These are phyloP conservation scores for Papilio elwesi DNA, from an alignment of 2,888 invertebrate genomes.

Conservation along the genomic window DNA sequence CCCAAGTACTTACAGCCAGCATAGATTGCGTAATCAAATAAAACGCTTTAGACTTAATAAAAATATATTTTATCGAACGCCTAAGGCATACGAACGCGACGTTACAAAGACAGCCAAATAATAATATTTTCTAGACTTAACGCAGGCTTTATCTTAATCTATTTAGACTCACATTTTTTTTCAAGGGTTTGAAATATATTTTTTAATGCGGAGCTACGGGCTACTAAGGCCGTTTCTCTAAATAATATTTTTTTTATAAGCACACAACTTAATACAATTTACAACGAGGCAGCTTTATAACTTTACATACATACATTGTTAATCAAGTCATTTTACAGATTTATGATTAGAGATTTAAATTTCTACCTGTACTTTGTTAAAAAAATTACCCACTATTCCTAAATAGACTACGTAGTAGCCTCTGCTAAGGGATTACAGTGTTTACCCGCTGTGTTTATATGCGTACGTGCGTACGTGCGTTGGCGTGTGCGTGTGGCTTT, in stretches of 20 bases:
- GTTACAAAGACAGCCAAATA: neutral
- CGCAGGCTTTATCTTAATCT: constrained; percentile 1
- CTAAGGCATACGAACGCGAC: constrained; percentile 11
- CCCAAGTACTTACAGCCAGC: neutral
- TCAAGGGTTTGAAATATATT: neutral
- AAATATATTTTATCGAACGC: constrained; percentile 18
- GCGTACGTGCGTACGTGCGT: no score
- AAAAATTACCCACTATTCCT: no score
- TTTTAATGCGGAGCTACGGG: neutral
- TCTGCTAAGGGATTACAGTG: no score
- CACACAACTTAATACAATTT: no score
- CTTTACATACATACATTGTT: no score
- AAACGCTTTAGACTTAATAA: neutral
- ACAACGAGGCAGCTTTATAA: no score
- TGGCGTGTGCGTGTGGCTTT: no score
- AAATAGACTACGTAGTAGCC: no score
- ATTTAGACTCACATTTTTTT: neutral
- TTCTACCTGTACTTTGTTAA: no score
- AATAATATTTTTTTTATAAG: neutral
- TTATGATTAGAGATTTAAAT: no score
- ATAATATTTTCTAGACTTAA: constrained; percentile 24
- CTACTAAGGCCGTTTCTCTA: neutral
- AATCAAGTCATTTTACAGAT: no score
- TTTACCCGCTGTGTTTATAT: no score
- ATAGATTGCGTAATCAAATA: constrained; percentile 5